phyloP scores from a whole-genome alignment of 2,888 invertebrate species.

The Drosophila testacea region DNA sequence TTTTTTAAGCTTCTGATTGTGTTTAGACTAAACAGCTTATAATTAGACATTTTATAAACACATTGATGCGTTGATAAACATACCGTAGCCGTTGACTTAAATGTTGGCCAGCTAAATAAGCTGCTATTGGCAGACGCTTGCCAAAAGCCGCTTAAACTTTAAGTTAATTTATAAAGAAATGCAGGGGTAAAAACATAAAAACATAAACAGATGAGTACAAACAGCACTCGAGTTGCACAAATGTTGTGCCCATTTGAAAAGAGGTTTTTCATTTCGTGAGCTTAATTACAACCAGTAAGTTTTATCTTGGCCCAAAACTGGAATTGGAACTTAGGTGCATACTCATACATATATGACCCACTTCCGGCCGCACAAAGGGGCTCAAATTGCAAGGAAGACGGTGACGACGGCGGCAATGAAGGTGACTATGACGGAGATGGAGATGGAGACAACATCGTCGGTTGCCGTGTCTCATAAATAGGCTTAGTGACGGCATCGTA shows the following conservation, averaged over 20 bases:
- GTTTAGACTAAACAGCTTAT: no score
- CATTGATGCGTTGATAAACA: slow-evolving; percentile 23
- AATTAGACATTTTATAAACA: no score
- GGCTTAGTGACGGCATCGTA: no score
- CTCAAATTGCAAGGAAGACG: slow-evolving; percentile 62
- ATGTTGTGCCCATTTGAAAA: slow-evolving; percentile 66
- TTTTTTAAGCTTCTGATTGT: no score
- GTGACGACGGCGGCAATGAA: slow-evolving; percentile 25
- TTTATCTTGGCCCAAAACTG: slow-evolving; percentile 64
- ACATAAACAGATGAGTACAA: slow-evolving; percentile 33
- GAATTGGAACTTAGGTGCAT: slow-evolving; percentile 50
- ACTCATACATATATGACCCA: slow-evolving; percentile 69
- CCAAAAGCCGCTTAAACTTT: slow-evolving; percentile 45
- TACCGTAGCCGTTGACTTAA: slow-evolving; percentile 48
- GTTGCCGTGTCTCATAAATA: slow-evolving; percentile 62
- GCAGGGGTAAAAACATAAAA: slow-evolving; percentile 17
- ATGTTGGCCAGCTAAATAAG: slow-evolving; percentile 18
- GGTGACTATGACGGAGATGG: neutral
- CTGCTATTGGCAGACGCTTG: slow-evolving; percentile 22
- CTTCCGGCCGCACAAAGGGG: slow-evolving; percentile 73
- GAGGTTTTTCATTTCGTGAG: slow-evolving; percentile 42
- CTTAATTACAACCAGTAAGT: slow-evolving; percentile 70
- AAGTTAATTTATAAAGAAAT: slow-evolving; percentile 50
- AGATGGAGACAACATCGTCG: slow-evolving; percentile 20
- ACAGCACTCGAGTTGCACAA: slow-evolving; percentile 64